Evolutionary conservation across 2,113 vertebrate species (phyloP), one percentile per base, ranked within the genome.

Genomic region (Proterorhinus semilunaris): DNA sequence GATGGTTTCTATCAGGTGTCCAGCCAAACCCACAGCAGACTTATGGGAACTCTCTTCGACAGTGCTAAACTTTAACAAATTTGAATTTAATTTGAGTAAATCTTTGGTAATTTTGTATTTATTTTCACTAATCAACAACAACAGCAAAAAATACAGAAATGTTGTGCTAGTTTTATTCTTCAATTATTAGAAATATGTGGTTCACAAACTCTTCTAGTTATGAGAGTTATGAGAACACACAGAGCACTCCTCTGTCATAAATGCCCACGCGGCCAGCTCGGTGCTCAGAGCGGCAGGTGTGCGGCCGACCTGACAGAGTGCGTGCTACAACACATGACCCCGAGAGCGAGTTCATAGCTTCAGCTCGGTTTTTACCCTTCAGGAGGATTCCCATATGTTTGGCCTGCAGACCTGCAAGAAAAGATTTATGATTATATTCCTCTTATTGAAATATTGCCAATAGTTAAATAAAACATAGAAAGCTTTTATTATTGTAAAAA

Each of bases 11-110:
- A 68, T 68, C 53, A 17, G 11, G 43, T 57, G 52, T 70, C 46
- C 69, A 61, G 69, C 65, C 50, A 74, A 44, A 78, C 68, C 70
- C 44, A 21, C 50, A 81, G 68, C 67, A 65, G 27, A 54, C 43
- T 21, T 11, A 9, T 27, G 44, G 49, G 7, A 36, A 36, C 27
- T 36, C 27, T 36, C 27, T 36, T 36, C 4, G 2, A 36, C 27
- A 36, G 27, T 36, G 27, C 3, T 36, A 36, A 36, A 36, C 27
- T 36, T 36, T 36, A 36, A 36, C 27, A 36, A 36, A 36, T 36
- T 36, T 36, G 27, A 36, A 36, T 36, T 36, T 5, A 36, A 36
- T 36, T 5, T 36, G 2, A 36, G 27, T 36, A 36, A 36, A 36
- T 36, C 27, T 5, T 36, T 36, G 27, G 27, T 36, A 21, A 36